Evolutionary conservation across 2,797 vertebrate species (phyloP), one percentile per base, ranked within the genome.

Genomic region (Echiichthys vipera): DNA sequence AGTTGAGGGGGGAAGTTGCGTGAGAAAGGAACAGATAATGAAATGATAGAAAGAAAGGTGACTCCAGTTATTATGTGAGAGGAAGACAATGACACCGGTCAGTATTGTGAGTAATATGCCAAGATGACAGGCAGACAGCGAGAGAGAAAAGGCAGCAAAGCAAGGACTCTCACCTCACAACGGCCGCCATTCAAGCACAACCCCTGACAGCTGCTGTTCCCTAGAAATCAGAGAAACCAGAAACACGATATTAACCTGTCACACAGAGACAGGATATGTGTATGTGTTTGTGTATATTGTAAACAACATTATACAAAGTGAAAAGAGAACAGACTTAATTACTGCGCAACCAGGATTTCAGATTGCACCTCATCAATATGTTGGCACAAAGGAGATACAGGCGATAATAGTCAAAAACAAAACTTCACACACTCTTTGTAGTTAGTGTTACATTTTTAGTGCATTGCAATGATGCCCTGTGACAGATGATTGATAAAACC

Each of bases 121-220:
- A 55, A 64, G 49, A 45, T 1, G 5, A 40, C 30, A 50, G 50
- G 24, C 13, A 62, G 18, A 65, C 3, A 42, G n/a, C 57, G 1
- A 53, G 2, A 51, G 29, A n/a, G n/a, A 39, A 56, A 20, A 36
- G 34, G 4, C 45, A 47, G 18, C 17, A 24, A 2, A 54, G 50
- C 1, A 10, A 29, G 47, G 14, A 53, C 32, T 79, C 88, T 86
- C 78, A 95, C 95, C 94, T 95, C 92, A 81, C 95, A 95, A 30
- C 13, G 89, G 49, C 93, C 94, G 6, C 92, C 90, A 17, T 95
- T 95, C 80, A 91, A 65, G 87, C 94, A 95, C 84, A 83, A 66
- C 51, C 87, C 91, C 78, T 91, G 93, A 87, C 95, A 95, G 90
- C 93, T 95, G 79, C 80, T 93, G 91, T 95, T 95, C 84, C 87